A percentile compares a stretch with the other conserved stretches of the same genome.
These are phyloP conservation scores for Carterocephalus palaemon DNA, from an alignment of 2,888 invertebrate species.

Conservation along the genomic window DNA sequence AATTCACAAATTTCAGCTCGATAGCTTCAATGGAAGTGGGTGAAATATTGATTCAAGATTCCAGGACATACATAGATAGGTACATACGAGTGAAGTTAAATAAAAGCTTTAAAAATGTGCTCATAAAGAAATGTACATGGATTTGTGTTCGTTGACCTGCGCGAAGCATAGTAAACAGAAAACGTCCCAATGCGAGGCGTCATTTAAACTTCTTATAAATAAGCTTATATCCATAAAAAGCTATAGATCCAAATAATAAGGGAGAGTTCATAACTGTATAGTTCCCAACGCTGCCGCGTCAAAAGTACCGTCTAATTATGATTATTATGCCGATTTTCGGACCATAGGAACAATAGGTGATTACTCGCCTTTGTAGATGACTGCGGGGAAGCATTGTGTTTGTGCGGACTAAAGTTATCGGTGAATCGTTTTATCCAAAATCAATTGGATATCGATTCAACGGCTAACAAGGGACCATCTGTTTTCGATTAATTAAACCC, in stretches of 20 bases:
- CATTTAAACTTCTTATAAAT: too few relatives aligned
- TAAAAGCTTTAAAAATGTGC: too few relatives aligned
- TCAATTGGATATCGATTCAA: constrained; percentile 70
- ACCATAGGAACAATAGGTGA: constrained; percentile 71
- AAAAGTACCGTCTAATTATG: constrained; percentile 48
- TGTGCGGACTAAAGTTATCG: constrained; percentile 56
- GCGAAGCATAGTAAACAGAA: too few relatives aligned
- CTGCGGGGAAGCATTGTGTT: constrained; percentile 70
- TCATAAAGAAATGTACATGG: background rate
- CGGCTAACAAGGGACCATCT: constrained; percentile 74
- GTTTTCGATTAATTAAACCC: constrained; percentile 71
- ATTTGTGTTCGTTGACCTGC: background rate
- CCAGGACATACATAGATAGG: too few relatives aligned
- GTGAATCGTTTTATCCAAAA: constrained; percentile 48
- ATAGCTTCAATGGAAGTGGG: too few relatives aligned
- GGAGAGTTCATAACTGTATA: background rate
- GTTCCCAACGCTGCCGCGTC: constrained; percentile 10
- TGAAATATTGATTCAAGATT: too few relatives aligned
- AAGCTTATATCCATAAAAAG: too few relatives aligned
- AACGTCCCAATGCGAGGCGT: too few relatives aligned
- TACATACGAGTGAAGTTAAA: too few relatives aligned
- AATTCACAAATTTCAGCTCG: too few relatives aligned
- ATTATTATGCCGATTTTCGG: constrained; percentile 58
- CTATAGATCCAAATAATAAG: background rate
- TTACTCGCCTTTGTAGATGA: constrained; percentile 65